Conservation (phyloP, 1,140 invertebrate genomes). For the Pogonus chalceus region DNA sequence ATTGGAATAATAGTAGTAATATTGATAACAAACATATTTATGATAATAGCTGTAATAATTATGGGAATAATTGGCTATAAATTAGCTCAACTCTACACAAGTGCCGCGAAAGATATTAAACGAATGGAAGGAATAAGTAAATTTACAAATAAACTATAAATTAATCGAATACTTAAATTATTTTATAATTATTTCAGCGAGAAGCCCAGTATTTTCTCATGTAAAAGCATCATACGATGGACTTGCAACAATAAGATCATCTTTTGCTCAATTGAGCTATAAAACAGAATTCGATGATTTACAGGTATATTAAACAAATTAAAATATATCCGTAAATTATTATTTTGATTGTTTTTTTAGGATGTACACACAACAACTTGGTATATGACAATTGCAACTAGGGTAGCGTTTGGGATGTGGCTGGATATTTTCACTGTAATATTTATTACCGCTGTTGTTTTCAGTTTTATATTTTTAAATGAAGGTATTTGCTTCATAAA, state of each 20-base stretch:
- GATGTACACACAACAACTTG: conserved; percentile 30
- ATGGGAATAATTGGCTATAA: conserved; percentile 43
- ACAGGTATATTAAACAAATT: conserved; percentile 23
- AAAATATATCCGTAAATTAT: conserved; percentile 15
- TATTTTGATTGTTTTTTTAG: conserved; percentile 14
- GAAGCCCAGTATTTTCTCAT: conserved; percentile 71
- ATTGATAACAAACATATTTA: conserved; percentile 62
- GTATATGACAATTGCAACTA: conserved; percentile 62
- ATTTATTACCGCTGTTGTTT: conserved; percentile 57
- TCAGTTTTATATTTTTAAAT: conserved; percentile 56
- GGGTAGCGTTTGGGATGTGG: conserved; percentile 70
- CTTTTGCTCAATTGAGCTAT: conserved; percentile 32
- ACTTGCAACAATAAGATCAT: conserved; percentile 30
- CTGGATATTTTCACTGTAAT: conserved; percentile 63
- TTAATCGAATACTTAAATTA: too few species aligned
- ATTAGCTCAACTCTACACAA: conserved; percentile 48
- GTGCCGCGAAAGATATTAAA: conserved; percentile 49
- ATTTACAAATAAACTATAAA: too few species aligned
- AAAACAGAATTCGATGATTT: conserved; percentile 34
- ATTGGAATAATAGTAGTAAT: conserved; percentile 57
- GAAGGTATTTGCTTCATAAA: conserved; percentile 31
- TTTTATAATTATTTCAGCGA: conserved; percentile 33
- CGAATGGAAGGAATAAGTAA: conserved; percentile 44
- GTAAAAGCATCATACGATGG: conserved; percentile 38
- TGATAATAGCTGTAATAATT: conserved; percentile 47